Evolutionary conservation across 2,113 vertebrate genomes (phyloP).

Genomic region (Cervus canadensis): DNA sequence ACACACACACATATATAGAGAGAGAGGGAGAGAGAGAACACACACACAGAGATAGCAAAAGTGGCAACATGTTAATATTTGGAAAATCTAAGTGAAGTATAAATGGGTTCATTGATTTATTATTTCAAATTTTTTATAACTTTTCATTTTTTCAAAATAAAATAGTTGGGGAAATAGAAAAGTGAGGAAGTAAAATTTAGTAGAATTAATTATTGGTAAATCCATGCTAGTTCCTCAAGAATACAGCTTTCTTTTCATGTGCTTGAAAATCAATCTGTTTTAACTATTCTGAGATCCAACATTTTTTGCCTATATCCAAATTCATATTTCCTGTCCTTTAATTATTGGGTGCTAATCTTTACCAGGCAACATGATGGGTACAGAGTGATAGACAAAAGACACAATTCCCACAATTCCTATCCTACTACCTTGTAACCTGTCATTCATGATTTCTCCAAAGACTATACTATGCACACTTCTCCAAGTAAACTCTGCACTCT

Average conservation of each 20-base stretch:
- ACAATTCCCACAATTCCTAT: background rate
- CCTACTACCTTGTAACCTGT: background rate
- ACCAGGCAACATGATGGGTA: background rate
- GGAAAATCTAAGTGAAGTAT: background rate
- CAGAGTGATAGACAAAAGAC: background rate
- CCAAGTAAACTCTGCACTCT: background rate
- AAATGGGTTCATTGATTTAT: background rate
- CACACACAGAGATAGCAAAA: background rate
- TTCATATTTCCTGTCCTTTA: background rate
- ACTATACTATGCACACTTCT: background rate
- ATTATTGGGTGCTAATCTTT: background rate
- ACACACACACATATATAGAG: background rate
- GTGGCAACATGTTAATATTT: background rate
- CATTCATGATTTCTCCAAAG: background rate
- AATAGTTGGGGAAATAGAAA: background rate
- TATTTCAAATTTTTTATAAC: background rate
- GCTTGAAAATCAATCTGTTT: background rate
- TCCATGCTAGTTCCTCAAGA: background rate
- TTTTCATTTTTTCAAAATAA: slow-evolving; percentile 7
- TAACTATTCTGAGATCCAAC: background rate
- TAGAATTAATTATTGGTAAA: background rate
- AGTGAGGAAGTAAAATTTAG: background rate
- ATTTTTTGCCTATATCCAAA: background rate
- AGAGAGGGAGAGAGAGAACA: background rate
- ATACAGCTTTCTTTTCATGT: background rate